A percentile compares a stretch with the other conserved stretches of the same genome.
Conservation (phyloP, 2,113 vertebrate species). For the Clarias batrachus region DNA sequence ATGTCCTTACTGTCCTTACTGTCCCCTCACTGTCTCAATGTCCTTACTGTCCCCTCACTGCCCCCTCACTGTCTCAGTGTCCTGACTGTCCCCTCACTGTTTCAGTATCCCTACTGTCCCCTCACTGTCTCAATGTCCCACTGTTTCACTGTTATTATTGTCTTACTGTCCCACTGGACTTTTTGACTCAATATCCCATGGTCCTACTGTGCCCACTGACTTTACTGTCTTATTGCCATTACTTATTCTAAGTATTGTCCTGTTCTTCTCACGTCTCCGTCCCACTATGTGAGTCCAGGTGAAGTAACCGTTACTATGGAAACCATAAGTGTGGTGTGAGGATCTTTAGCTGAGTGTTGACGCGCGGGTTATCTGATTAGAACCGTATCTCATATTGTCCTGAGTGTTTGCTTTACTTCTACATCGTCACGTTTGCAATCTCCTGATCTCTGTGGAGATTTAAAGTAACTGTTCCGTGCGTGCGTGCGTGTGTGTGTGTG, state of each 20-base stretch:
- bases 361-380: not conserved
- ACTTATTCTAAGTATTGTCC: not conserved
- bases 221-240: not conserved
- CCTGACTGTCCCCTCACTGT: too few relatives aligned
- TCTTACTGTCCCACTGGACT: not conserved
- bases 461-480: not conserved
- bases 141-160: not conserved
- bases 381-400: not conserved
- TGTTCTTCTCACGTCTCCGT: not conserved
- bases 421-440: not conserved
- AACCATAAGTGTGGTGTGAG: not conserved
- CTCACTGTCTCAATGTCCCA: too few relatives aligned
- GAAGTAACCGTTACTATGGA: not conserved
- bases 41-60: too few relatives aligned
- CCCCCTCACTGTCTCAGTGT: too few relatives aligned
- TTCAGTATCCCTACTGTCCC: too few relatives aligned
- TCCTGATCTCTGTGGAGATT: not conserved
- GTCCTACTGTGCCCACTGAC: not conserved
- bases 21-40: too few relatives aligned
- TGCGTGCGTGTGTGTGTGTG: not conserved
- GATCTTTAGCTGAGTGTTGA: not conserved
- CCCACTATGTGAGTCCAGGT: not conserved
- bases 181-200: not conserved
- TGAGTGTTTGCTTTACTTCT: not conserved
- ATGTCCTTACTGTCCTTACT: too few relatives aligned